These are phyloP conservation scores for Saccostrea cuccullata DNA, from an alignment of 1,140 invertebrate species.

Conservation along the genomic window DNA sequence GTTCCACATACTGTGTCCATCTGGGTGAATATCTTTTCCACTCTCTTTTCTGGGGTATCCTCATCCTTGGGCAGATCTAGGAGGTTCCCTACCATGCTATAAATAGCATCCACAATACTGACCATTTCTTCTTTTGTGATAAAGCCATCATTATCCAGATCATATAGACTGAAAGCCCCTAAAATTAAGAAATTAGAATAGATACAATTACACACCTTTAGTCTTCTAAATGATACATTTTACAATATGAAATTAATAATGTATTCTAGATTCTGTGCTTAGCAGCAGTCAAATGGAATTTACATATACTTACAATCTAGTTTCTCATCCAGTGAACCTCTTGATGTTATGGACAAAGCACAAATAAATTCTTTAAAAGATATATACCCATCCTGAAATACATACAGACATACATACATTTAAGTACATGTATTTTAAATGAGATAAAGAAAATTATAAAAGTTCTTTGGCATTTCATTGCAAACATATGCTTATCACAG, in stretches of 20 bases:
- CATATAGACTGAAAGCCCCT: conserved; percentile 98
- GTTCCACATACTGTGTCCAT: conserved; percentile 65
- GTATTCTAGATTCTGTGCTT: no score
- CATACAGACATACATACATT: conserved; percentile 3
- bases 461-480: no score
- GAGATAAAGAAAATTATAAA: no score
- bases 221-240: no score
- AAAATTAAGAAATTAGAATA: conserved; percentile 72
- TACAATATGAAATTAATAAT: no score
- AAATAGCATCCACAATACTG: conserved; percentile 99
- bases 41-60: conserved; percentile 83
- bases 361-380: conserved; percentile 77
- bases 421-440: no score
- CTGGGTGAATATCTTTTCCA: conserved; percentile 80
- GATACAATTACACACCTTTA: neutral
- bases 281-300: no score
- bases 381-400: conserved; percentile 74
- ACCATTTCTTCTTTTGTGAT: conserved; percentile 99
- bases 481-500: neutral
- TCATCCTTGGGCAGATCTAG: conserved; percentile 92
- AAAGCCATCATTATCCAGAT: conserved; percentile 98
- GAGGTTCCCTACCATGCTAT: conserved; percentile 98
- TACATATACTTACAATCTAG: conserved; percentile 79
- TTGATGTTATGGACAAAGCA: conserved; percentile 76
- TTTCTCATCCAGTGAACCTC: conserved; percentile 93